These are phyloP conservation scores for Scaptomyza flava DNA, from an alignment of 2,888 invertebrate genomes.

Conservation along the genomic window DNA sequence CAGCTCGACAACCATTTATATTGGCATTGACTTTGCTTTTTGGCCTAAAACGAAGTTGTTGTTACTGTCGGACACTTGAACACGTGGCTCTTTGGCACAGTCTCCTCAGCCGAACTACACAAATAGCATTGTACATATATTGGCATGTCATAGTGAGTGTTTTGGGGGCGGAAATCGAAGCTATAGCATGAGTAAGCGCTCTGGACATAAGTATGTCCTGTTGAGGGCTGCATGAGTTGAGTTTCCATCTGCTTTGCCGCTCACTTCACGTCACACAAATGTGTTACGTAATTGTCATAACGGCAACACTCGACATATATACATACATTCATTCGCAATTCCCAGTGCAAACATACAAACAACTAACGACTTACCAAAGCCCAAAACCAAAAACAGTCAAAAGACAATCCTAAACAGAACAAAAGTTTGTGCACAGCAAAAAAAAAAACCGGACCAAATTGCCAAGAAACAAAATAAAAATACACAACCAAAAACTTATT, in stretches of 20 bases:
- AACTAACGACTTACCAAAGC: slow-evolving; percentile 34
- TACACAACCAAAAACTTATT: slow-evolving; percentile 67
- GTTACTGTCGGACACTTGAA: slow-evolving; percentile 54
- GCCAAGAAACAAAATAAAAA: slow-evolving; percentile 24
- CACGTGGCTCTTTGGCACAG: slow-evolving; percentile 43
- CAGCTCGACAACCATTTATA: slow-evolving; percentile 43
- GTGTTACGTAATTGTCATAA: slow-evolving; percentile 76
- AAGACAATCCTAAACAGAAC: slow-evolving; percentile 17
- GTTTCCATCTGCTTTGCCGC: slow-evolving; percentile 34
- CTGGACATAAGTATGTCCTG: slow-evolving; percentile 31
- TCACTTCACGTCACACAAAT: slow-evolving; percentile 67
- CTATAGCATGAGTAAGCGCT: slow-evolving; percentile 63
- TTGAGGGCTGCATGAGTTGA: slow-evolving; percentile 55
- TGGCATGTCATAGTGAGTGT: slow-evolving; percentile 59
- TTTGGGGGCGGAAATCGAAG: slow-evolving; percentile 31
- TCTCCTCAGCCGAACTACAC: neutral
- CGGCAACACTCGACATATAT: slow-evolving; percentile 29
- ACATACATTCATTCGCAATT: slow-evolving; percentile 29
- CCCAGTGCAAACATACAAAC: slow-evolving; percentile 49
- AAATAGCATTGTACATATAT: slow-evolving; percentile 40
- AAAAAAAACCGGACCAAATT: slow-evolving; percentile 24
- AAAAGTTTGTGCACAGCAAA: slow-evolving; percentile 1
- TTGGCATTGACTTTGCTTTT: slow-evolving; percentile 43
- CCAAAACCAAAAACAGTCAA: slow-evolving; percentile 22
- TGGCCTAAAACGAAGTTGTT: slow-evolving; percentile 67